A percentile compares a stretch with the other conserved stretches of the same genome.
Evolutionary conservation across 1,140 invertebrate genomes (phyloP).

Genomic region (Gonatopus flavifemur): DNA sequence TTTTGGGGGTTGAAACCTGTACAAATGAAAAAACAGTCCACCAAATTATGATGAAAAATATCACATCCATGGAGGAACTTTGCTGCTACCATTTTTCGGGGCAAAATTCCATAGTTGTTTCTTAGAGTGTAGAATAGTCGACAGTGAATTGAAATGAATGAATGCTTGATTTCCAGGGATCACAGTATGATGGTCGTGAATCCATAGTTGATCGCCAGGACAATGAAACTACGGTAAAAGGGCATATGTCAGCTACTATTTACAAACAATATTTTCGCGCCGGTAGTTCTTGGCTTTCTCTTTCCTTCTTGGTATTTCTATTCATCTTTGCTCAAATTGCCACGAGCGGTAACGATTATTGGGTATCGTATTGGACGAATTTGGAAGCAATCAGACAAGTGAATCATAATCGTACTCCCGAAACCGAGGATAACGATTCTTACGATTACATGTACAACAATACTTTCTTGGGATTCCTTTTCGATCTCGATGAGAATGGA

Average conservation of each 20-base stretch:
- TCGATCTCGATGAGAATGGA: constrained; percentile 33
- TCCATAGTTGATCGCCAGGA: neutral
- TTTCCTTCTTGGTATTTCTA: constrained; percentile 62
- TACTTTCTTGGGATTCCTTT: constrained; percentile 17
- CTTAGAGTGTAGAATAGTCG: no score
- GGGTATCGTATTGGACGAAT: constrained; percentile 75
- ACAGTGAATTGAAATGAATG: no score
- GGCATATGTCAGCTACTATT: constrained; percentile 61
- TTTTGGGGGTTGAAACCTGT: no score
- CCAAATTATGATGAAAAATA: no score
- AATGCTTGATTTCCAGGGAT: constrained; percentile 18
- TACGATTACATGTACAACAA: constrained; percentile 12
- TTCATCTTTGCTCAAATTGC: constrained; percentile 69
- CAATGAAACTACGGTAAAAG: constrained; percentile 53
- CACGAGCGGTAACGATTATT: constrained; percentile 76
- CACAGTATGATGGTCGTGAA: constrained; percentile 2
- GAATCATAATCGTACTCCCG: neutral
- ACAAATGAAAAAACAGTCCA: no score
- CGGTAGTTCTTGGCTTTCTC: constrained; percentile 64
- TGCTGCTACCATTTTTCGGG: no score
- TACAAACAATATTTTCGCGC: constrained; percentile 69
- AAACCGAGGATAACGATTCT: neutral
- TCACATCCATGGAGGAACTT: no score
- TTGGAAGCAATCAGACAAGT: constrained; percentile 48
- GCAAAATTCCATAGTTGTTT: no score